Conservation (phyloP, 1,140 invertebrate genomes). For the Nasonia vitripennis region DNA sequence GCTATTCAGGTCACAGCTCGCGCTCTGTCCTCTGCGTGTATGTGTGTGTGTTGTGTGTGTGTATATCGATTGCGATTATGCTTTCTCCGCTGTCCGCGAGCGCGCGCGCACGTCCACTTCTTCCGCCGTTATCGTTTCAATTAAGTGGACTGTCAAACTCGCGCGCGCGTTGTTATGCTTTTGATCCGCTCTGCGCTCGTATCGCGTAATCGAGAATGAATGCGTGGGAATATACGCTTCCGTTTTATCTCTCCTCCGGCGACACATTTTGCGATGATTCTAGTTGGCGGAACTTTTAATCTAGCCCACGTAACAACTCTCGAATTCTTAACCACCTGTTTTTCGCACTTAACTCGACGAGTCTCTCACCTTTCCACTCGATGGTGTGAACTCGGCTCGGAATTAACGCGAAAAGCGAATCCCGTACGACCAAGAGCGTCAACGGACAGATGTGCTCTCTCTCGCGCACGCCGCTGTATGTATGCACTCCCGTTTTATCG, state of each 20-base stretch:
- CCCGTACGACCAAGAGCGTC: neutral
- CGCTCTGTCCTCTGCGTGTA: neutral
- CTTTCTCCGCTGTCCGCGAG: neutral
- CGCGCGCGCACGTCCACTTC: conserved; percentile 32
- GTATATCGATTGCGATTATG: conserved; percentile 29
- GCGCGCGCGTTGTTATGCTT: neutral
- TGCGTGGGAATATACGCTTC: neutral
- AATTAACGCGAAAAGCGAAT: neutral
- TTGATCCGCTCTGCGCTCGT: neutral
- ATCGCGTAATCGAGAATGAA: neutral
- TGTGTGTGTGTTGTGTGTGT: neutral
- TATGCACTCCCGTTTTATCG: conserved; percentile 64
- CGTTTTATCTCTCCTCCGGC: neutral
- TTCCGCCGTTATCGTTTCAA: conserved; percentile 5
- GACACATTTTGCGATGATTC: neutral
- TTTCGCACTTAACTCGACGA: neutral
- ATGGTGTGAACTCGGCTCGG: neutral
- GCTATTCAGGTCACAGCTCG: conserved; percentile 50
- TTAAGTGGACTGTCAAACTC: conserved; percentile 11
- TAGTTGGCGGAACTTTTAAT: no score
- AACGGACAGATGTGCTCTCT: neutral
- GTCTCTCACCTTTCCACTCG: no score
- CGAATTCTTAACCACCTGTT: neutral
- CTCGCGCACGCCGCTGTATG: no score
- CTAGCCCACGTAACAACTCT: neutral